A percentile compares a stretch with the other conserved stretches of the same genome.
Evolutionary conservation across 2,113 vertebrate genomes (phyloP).

Genomic region (Hyperoodon ampullatus): DNA sequence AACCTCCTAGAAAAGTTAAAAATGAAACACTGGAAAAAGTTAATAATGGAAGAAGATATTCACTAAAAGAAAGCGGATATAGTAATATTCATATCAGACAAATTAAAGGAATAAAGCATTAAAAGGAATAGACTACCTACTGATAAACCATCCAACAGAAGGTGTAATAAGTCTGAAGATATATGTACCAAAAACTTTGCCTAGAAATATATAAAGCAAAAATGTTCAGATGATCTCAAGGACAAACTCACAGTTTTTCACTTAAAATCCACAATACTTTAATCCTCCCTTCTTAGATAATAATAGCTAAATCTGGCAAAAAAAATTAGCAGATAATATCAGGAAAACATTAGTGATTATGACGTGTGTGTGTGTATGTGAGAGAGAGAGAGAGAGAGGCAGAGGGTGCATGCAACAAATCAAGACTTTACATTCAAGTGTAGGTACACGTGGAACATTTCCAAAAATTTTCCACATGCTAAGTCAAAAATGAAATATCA

Average conservation of each 20-base stretch:
- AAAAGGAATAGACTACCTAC: neutral
- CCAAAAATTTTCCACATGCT: neutral
- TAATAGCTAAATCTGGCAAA: neutral
- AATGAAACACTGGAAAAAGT: neutral
- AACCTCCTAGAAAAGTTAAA: neutral
- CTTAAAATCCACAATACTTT: neutral
- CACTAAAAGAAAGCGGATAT: neutral
- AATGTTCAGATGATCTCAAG: neutral
- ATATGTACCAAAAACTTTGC: neutral
- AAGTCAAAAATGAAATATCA: slow-evolving; percentile 23
- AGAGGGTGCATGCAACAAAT: neutral
- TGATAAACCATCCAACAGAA: neutral
- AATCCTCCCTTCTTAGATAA: neutral
- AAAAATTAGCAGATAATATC: neutral
- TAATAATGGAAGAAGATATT: neutral
- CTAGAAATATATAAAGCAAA: neutral
- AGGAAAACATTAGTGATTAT: neutral
- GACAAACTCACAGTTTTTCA: neutral
- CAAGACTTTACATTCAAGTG: neutral
- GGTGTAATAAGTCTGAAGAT: neutral
- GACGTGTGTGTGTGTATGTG: neutral
- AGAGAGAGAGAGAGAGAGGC: neutral
- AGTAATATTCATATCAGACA: neutral
- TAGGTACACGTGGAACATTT: neutral
- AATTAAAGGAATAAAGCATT: neutral